Evolutionary conservation across 2,113 vertebrate species (phyloP), one percentile per base, ranked within the genome.

Genomic region (Setophaga coronata): DNA sequence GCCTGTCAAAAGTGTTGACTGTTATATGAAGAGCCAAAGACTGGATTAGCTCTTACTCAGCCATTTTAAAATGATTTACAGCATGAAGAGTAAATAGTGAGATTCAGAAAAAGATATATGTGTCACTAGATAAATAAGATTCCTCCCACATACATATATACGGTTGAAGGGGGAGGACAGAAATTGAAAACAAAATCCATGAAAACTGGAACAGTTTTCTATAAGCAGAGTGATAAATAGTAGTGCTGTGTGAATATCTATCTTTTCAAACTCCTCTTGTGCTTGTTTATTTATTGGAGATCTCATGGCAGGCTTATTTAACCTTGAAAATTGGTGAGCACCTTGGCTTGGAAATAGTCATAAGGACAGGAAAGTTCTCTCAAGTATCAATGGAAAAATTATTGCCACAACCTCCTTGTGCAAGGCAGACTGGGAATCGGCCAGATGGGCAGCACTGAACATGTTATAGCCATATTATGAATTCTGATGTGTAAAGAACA

Each of bases 391-490:
- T 3, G 45, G 14, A 70, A 82, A 66, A 81, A 34, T 2, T 36
- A 38, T 1, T 86, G 62, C n/a, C 58, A 86, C 25, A 34, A 71
- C 4, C 15, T 64, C 34, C 50, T 50, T 4, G 10, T 10, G 9
- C 60, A 72, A 80, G 34, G 54, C 23, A 94, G 17, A 71, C 10
- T 0, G 0, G 17, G 13, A 93, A 76, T 10, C 3, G 3, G 48
- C 61, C 3, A 1, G 33, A 57, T 3, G 6, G 6, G 36, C 65
- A 76, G 61, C 56, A 67, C 4, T 1, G 1, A 64, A 10, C 26
- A 18, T 1, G 5, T 71, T 36, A 64, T 0, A 76, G 50, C 7
- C 51, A 56, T 0, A 0, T 33, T 20, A 79, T 56, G 26, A 64
- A 67, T 38, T 82, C 0, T 60, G 33, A 24, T 10, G 20, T 42